These are phyloP conservation scores for Drosophila recens DNA, from an alignment of 2,888 invertebrate species.

Conservation along the genomic window DNA sequence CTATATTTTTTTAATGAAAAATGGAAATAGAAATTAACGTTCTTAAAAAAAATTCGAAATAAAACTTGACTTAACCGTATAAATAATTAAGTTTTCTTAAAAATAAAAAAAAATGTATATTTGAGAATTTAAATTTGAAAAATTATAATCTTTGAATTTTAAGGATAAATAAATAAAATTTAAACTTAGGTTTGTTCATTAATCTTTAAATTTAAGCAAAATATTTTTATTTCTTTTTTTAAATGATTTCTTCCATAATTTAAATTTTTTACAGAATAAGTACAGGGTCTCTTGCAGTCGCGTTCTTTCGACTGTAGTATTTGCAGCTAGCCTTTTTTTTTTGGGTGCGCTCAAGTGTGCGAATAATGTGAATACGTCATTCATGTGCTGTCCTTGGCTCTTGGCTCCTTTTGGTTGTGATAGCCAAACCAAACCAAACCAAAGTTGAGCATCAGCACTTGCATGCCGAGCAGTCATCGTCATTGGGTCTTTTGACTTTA, in stretches of 20 bases:
- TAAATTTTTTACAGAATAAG: neutral
- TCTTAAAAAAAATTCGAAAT: no score
- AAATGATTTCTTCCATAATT: neutral
- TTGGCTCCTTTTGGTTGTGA: slow-evolving; percentile 10
- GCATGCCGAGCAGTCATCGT: slow-evolving; percentile 48
- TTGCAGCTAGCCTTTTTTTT: slow-evolving; percentile 18
- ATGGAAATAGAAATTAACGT: no score
- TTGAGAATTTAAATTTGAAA: no score
- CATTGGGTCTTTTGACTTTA: slow-evolving; percentile 52
- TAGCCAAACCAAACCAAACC: slow-evolving; percentile 28
- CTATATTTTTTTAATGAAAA: no score
- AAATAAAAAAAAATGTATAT: no score
- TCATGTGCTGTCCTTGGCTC: slow-evolving; percentile 48
- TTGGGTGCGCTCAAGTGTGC: slow-evolving; percentile 62
- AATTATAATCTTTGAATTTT: no score
- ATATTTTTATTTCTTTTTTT: no score
- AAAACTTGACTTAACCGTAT: no score
- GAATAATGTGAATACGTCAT: slow-evolving; percentile 64
- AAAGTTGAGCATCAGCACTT: slow-evolving; percentile 20
- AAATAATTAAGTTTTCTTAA: no score
- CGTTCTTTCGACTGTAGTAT: neutral
- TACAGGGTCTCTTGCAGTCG: neutral
- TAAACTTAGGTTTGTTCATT: no score
- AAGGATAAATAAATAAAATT: no score
- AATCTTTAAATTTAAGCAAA: no score